phyloP scores from a whole-genome alignment of 2,113 vertebrate genomes.

The Hemicordylus capensis region DNA sequence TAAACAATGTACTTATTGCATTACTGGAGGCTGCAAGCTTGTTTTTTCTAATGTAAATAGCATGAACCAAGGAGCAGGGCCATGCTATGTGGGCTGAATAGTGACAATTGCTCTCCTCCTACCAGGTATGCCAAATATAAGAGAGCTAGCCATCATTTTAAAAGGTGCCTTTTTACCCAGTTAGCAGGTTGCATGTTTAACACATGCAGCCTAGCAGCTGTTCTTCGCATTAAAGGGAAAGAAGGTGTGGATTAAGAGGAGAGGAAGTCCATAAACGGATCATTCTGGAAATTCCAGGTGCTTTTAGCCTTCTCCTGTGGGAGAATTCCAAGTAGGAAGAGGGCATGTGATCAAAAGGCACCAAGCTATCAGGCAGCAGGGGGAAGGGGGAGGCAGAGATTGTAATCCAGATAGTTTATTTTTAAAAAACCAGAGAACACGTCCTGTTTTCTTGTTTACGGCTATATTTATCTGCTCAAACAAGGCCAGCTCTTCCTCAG shows the following conservation, averaged over 20 bases:
- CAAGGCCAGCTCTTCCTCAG: slow-evolving; percentile 64
- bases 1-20: too few relatives aligned
- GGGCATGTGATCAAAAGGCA: background rate
- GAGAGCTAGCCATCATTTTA: background rate
- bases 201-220: background rate
- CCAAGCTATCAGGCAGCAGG: accelerated
- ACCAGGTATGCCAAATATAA: too few relatives aligned
- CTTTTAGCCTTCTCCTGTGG: background rate
- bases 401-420: slow-evolving; percentile 16
- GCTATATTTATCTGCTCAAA: slow-evolving; percentile 68
- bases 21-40: too few relatives aligned
- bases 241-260: background rate
- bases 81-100: too few relatives aligned
- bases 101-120: too few relatives aligned
- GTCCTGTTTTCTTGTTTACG: slow-evolving; percentile 71
- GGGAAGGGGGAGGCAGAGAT: accelerated
- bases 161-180: background rate
- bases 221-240: background rate
- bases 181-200: background rate
- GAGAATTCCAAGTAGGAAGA: background rate
- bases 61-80: background rate
- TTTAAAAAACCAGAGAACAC: slow-evolving; percentile 13
- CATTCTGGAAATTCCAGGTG: background rate
- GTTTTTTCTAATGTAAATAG: background rate
- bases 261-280: background rate